phyloP scores from a whole-genome alignment of 2,113 vertebrate genomes.

The Campylomormyrus numenius region DNA sequence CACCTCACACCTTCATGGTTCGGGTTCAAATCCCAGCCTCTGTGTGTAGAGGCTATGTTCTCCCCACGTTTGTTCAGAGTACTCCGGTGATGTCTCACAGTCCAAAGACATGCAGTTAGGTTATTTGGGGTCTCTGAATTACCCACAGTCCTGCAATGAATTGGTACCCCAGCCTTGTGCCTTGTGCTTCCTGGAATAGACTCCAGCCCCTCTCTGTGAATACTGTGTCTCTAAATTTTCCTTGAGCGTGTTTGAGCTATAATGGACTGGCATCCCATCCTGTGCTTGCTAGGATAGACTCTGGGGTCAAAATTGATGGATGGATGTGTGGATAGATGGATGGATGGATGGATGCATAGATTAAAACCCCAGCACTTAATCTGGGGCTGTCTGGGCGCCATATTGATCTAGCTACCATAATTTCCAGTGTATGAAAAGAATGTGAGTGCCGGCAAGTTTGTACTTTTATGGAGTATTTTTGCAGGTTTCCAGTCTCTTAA shows the following conservation, averaged over 20 bases:
- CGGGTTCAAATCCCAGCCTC: not conserved
- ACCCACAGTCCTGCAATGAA: not conserved
- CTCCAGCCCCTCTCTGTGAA: not conserved
- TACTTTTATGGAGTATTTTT: not conserved
- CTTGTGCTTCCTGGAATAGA: not conserved
- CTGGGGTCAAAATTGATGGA: not conserved
- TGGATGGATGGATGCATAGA: not conserved
- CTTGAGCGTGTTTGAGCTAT: not conserved
- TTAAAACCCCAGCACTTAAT: not conserved
- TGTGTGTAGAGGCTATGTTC: not conserved
- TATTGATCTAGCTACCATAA: not conserved
- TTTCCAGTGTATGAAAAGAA: not conserved
- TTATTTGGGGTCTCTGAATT: not conserved
- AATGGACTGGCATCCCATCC: not conserved
- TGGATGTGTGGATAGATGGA: too few species aligned
- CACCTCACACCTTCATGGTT: not conserved
- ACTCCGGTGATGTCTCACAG: not conserved
- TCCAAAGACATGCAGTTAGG: not conserved
- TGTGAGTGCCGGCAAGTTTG: not conserved
- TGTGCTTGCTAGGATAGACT: not conserved
- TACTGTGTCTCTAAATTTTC: not conserved
- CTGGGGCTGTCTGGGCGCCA: not conserved
- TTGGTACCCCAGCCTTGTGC: not conserved
- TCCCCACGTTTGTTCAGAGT: not conserved
- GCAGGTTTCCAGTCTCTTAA: not conserved